Evolutionary conservation across 2,888 invertebrate species (phyloP), one percentile per base, ranked within the genome.

Genomic region (Oscheius sp.): DNA sequence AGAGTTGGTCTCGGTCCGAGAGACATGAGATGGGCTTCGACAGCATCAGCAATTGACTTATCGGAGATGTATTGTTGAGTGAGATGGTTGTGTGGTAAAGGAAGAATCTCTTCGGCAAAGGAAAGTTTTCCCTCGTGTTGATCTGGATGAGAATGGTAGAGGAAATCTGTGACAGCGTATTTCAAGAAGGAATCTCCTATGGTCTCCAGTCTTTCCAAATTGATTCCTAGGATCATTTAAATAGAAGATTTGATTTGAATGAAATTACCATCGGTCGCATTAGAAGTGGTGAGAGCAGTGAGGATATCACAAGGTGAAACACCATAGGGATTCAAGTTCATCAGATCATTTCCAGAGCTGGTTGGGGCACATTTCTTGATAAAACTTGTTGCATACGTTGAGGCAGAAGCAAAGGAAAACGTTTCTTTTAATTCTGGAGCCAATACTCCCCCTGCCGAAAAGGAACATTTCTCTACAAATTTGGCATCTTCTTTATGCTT

Each of bases 11-110:
- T 71, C 8, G 80, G 93, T 0, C 97, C 97, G 87, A 96, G 95
- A 80, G 94, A 93, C 33, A 96, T 92, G 27, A 99, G 89, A 88
- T 98, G 98, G 0, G 95, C 95, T 87, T 98, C 98, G 15, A 98
- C 96, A 87, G 96, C 96, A 89, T 98, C 98, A 0, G 98, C 98
- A 45, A 86, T 82, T 27, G 83, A 73, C 53, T 78, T 80, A 87
- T 97, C 96, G 6, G 97, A 96, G 86, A 98, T 95, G 86, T 95
- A 95, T 85, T 98, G 98, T 85, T 98, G 96, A 0, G 96, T 95
- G 65, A 96, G 93, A 74, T 96, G 89, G 87, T 95, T 95, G 87
- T 95, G 95, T 0, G 95, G 95, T 70, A 95, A 93, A 76, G 93
- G 74, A 27, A 76, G 71, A 29, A 79, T 58, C 17, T 82, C 79